Evolutionary conservation across 2,113 vertebrate species (phyloP).

Genomic region (Cyanistes caeruleus): DNA sequence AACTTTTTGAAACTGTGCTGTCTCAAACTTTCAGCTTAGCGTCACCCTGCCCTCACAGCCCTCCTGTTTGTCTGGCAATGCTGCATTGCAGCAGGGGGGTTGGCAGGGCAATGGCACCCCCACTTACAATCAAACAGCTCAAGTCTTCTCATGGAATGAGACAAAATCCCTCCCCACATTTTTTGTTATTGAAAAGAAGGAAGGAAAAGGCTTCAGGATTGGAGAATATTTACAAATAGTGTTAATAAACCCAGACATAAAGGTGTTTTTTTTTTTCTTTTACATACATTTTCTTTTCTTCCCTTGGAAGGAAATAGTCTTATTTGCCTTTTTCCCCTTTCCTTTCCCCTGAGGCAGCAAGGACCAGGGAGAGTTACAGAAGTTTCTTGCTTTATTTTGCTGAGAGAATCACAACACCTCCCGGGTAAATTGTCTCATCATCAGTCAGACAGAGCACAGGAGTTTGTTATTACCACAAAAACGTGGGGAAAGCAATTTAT

Average conservation of each 20-base stretch:
- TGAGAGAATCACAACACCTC: background rate
- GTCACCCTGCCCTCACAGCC: background rate
- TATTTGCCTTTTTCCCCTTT: background rate
- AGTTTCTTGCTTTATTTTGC: constrained; percentile 29
- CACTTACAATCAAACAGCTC: background rate
- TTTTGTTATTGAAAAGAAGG: background rate
- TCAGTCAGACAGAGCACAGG: background rate
- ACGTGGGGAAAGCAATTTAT: background rate
- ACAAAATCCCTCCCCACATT: background rate
- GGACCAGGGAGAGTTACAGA: background rate
- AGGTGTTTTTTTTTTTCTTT: background rate
- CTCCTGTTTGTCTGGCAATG: background rate
- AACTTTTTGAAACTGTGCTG: background rate
- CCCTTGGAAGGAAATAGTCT: background rate
- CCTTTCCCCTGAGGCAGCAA: background rate
- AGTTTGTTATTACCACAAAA: constrained; percentile 32
- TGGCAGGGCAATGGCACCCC: background rate
- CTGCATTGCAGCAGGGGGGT: background rate
- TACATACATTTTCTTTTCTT: background rate
- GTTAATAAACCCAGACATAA: background rate
- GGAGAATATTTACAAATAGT: background rate
- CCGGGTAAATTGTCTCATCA: constrained; percentile 39
- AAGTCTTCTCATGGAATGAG: background rate
- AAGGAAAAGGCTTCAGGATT: background rate
- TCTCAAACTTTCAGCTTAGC: background rate